phyloP scores from a whole-genome alignment of 1,140 invertebrate species.

The Pygmarrhopalites habei region DNA sequence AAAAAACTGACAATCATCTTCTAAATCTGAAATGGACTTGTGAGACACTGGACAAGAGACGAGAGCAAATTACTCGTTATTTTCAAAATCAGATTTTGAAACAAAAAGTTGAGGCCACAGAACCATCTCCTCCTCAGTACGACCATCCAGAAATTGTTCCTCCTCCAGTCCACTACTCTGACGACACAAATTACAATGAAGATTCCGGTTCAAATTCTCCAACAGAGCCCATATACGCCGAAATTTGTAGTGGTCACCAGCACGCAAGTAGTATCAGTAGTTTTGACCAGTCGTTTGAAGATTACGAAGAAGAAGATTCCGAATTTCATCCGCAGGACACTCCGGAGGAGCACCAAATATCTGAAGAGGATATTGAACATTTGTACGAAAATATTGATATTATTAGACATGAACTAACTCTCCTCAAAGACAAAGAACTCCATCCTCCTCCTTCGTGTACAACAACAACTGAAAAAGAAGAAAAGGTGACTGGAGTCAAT shows the following conservation, averaged over 20 bases:
- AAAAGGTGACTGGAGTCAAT: too few species aligned
- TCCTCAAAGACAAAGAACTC: too few species aligned
- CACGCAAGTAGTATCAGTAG: not conserved
- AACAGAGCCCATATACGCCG: constrained; percentile 2
- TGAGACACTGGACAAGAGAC: not conserved
- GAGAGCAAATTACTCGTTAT: not conserved
- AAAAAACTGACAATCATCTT: not conserved
- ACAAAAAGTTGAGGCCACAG: not conserved
- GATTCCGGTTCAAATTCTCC: not conserved
- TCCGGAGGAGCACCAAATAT: not conserved
- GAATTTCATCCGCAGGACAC: not conserved
- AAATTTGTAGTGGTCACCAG: not conserved
- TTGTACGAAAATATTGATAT: constrained; percentile 11
- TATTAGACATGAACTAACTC: not conserved
- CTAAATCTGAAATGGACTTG: not conserved
- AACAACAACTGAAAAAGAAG: too few species aligned
- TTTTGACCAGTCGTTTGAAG: not conserved
- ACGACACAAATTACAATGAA: not conserved
- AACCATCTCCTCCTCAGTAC: not conserved
- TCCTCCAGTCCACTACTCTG: not conserved
- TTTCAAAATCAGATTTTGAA: not conserved
- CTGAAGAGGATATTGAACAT: not conserved
- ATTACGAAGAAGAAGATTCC: not conserved
- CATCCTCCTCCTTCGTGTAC: too few species aligned
- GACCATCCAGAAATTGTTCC: not conserved